These are phyloP conservation scores for Dasypogon diadema DNA, from an alignment of 2,888 invertebrate genomes.

Conservation along the genomic window DNA sequence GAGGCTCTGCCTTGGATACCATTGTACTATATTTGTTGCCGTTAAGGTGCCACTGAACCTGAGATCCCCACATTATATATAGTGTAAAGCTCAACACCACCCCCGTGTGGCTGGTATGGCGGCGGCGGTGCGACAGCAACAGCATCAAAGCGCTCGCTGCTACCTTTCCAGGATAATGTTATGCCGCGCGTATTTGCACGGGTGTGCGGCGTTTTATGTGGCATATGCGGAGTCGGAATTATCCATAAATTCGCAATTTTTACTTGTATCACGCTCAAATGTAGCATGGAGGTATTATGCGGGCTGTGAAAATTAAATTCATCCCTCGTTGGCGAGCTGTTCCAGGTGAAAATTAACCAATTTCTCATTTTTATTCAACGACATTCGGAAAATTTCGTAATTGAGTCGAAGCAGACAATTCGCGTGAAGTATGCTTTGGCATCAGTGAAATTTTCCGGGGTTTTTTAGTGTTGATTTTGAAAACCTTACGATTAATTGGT, in stretches of 20 bases:
- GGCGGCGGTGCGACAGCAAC: constrained; percentile 5
- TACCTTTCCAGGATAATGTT: constrained; percentile 40
- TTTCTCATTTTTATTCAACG: constrained; percentile 35
- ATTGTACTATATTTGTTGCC: background rate
- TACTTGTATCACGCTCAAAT: constrained; percentile 43
- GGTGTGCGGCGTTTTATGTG: constrained; percentile 43
- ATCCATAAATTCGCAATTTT: constrained; percentile 48
- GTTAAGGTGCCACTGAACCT: background rate
- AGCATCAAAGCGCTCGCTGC: constrained; percentile 27
- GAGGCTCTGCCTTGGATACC: constrained; percentile 1
- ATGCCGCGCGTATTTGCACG: constrained; percentile 44
- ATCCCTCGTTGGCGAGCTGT: constrained; percentile 39
- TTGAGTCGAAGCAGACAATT: constrained; percentile 15
- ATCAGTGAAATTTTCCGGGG: too few species aligned
- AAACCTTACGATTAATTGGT: too few species aligned
- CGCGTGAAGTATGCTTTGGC: constrained; percentile 1
- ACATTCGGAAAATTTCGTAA: constrained; percentile 24
- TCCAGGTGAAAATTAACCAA: constrained; percentile 47
- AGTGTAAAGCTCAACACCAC: constrained; percentile 30
- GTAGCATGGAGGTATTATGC: constrained; percentile 42
- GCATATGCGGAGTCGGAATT: constrained; percentile 26
- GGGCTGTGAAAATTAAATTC: constrained; percentile 44
- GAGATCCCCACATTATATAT: background rate
- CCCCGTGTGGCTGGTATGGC: background rate
- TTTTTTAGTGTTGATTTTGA: too few species aligned